Conservation (phyloP, 2,113 vertebrate genomes). For the Capricornis sumatraensis region DNA sequence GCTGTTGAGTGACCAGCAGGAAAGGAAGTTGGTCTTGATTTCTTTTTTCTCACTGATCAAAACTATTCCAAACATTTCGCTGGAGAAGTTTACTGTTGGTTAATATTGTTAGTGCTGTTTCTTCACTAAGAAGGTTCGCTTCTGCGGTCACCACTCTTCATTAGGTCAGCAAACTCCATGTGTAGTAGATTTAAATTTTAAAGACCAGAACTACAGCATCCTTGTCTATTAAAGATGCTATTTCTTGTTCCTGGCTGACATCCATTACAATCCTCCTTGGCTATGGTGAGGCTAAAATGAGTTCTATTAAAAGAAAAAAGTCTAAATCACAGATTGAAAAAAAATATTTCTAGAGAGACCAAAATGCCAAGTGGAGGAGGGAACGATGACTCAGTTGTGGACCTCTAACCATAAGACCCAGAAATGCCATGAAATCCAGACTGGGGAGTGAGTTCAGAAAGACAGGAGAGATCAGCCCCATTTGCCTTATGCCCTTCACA, state of each 20-base stretch:
- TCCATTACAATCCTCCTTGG: conserved; percentile 60
- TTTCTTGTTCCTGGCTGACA: conserved; percentile 37
- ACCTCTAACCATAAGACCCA: neutral
- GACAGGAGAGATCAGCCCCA: neutral
- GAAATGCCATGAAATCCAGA: neutral
- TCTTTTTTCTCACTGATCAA: neutral
- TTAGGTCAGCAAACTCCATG: neutral
- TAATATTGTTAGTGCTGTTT: neutral
- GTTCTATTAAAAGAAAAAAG: conserved; percentile 60
- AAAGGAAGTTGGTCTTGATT: neutral
- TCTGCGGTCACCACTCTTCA: neutral
- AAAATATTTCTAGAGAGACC: neutral
- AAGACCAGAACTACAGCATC: neutral
- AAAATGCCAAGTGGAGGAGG: neutral
- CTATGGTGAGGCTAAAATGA: conserved; percentile 38
- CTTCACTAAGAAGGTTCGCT: neutral
- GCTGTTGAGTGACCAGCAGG: neutral
- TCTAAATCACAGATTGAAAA: conserved; percentile 36
- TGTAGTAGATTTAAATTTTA: conserved; percentile 10
- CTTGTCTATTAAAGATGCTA: conserved; percentile 26
- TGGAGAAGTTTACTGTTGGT: neutral
- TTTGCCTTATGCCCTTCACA: neutral
- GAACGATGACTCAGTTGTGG: neutral
- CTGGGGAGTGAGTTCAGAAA: neutral
- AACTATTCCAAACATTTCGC: neutral